These are phyloP conservation scores for Hemicentrotus pulcherrimus DNA, from an alignment of 35 echinoderm and acorn worm genomes.

Conservation along the genomic window DNA sequence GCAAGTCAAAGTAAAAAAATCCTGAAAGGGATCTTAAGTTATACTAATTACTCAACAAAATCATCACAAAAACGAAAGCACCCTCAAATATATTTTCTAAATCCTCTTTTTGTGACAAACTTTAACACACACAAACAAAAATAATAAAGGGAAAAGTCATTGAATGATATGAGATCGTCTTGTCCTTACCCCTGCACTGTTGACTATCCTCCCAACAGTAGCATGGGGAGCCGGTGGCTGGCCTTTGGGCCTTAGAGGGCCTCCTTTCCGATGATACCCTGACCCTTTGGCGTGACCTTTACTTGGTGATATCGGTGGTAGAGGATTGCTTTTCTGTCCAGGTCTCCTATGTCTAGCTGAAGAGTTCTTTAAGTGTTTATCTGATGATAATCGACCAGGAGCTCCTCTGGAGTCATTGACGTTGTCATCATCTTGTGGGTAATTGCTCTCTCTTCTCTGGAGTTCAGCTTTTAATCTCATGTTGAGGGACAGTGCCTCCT, in stretches of 20 bases:
- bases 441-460: slow-evolving; percentile 20
- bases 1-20: too few relatives aligned
- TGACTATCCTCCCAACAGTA: slow-evolving; percentile 4
- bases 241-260: not conserved
- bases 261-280: slow-evolving; percentile 13
- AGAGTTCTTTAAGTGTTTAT: not conserved
- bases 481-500: slow-evolving; percentile 29
- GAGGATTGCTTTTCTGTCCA: slow-evolving; percentile 37
- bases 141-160: too few relatives aligned
- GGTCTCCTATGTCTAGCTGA: slow-evolving; percentile 8
- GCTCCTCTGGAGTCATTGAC: too few relatives aligned
- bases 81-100: too few relatives aligned
- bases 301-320: slow-evolving; percentile 35
- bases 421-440: not conserved
- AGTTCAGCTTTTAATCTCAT: slow-evolving; percentile 32
- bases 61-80: too few relatives aligned
- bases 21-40: too few relatives aligned
- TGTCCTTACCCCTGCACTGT: not conserved
- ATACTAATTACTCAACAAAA: too few relatives aligned
- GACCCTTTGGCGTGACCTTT: not conserved
- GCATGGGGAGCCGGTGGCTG: slow-evolving; percentile 30
- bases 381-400: not conserved
- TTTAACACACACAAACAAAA: too few relatives aligned
- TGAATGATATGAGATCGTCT: too few relatives aligned
- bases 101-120: too few relatives aligned